A percentile compares a stretch with the other conserved stretches of the same genome.
phyloP scores from a whole-genome alignment of 2,113 vertebrate species.

The Scartelaos histophorus region DNA sequence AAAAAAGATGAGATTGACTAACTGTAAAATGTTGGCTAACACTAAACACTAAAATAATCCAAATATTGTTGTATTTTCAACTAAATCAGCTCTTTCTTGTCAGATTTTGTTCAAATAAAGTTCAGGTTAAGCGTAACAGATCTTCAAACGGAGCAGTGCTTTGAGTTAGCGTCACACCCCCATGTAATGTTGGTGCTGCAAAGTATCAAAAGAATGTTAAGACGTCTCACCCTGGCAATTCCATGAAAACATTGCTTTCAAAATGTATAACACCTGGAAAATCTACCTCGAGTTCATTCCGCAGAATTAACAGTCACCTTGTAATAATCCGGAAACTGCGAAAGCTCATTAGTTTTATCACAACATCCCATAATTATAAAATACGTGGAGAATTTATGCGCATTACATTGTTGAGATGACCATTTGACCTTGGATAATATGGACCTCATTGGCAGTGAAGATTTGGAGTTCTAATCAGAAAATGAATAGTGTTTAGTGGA shows the following conservation, averaged over 20 bases:
- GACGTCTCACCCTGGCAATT: too few species aligned
- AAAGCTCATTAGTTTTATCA: constrained; percentile 7
- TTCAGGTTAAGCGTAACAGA: too few species aligned
- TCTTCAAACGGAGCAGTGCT: too few species aligned
- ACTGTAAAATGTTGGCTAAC: too few species aligned
- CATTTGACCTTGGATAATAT: constrained; percentile 9
- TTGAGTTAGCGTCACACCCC: too few species aligned
- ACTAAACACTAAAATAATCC: too few species aligned
- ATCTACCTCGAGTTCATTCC: background rate
- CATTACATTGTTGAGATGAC: background rate
- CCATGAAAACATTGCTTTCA: background rate
- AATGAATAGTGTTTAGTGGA: constrained; percentile 19
- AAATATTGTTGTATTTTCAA: too few species aligned
- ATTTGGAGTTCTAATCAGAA: constrained; percentile 35
- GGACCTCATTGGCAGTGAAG: constrained; percentile 16
- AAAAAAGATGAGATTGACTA: too few species aligned
- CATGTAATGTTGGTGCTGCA: too few species aligned
- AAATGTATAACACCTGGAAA: background rate
- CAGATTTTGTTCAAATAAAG: too few species aligned
- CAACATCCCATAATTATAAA: background rate
- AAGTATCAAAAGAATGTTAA: too few species aligned
- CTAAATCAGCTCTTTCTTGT: too few species aligned
- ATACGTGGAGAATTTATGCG: background rate
- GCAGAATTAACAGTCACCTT: background rate
- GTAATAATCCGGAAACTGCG: background rate